Percentiles rank a stretch among this genome's conserved stretches.
These are phyloP conservation scores for Nomada fabriciana DNA, from an alignment of 2,888 invertebrate species.

Conservation along the genomic window DNA sequence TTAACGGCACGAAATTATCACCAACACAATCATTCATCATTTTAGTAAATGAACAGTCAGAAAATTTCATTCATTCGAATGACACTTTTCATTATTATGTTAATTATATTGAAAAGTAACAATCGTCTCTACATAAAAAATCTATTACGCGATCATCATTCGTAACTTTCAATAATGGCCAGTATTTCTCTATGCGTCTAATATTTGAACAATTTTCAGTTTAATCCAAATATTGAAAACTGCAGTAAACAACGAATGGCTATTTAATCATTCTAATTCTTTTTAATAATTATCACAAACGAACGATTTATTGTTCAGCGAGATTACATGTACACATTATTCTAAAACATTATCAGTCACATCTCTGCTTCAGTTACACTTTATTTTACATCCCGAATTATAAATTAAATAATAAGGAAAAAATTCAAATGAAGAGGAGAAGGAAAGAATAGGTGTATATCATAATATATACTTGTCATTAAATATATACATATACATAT, in stretches of 20 bases:
- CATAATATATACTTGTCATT: not conserved
- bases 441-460: not conserved
- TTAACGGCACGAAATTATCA: too few relatives aligned
- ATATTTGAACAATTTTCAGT: too few relatives aligned
- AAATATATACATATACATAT: not conserved
- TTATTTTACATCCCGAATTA: not conserved
- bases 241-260: not conserved
- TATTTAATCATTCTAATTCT: not conserved
- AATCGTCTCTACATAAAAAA: too few relatives aligned
- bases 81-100: too few relatives aligned
- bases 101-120: too few relatives aligned
- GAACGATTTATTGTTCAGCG: not conserved
- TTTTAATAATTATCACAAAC: constrained; percentile 4
- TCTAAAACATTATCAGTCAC: constrained; percentile 1
- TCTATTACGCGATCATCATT: too few relatives aligned
- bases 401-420: not conserved
- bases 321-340: not conserved
- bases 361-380: not conserved
- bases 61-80: too few relatives aligned
- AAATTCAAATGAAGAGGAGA: not conserved
- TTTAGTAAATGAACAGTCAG: too few relatives aligned
- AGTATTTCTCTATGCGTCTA: too few relatives aligned
- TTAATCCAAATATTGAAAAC: too few relatives aligned
- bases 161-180: too few relatives aligned
- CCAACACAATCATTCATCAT: too few relatives aligned